Base-by-base conservation (phyloP, 1,140 invertebrate genomes). In the Harpegnathos saltator region DNA sequence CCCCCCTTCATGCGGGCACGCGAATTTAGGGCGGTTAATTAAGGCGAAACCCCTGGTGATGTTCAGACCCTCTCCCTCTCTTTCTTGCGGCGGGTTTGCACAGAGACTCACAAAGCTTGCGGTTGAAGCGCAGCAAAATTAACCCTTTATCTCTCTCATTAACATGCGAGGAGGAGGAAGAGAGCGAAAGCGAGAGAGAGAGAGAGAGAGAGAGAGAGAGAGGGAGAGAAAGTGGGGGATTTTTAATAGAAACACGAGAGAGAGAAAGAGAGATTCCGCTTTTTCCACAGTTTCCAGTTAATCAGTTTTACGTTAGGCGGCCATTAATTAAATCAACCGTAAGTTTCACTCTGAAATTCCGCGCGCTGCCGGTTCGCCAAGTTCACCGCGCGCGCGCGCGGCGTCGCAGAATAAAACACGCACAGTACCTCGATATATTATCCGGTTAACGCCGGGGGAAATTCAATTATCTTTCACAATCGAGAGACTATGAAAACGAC, bases 401-500 rank as follows among this genome's bases (percentile, higher is more conserved):
- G 38, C 38, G n/a, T n/a, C 7, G 38, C 29, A 33, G 0, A 44
- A 44, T 33, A 33, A 3, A 68, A 26, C 33, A 22, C 66, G 54
- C 29, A 44, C 61, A 26, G 26, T 2, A 1, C 11, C 38, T 77
- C 73, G 52, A 77, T 65, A 63, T 52, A n/a, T n/a, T n/a, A n/a
- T n/a, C n/a, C 52, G 52, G 38, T 63, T 54, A 77, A 52, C 33
- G 65, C n/a, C 62, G n/a, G n/a, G n/a, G n/a, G n/a, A 56, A 65
- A 71, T 80, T 14, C 65, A 80, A 80, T 80, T 80, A 80, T 80
- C 75, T 80, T 80, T 80, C 71, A 80, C 65, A 48, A 5, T 33
- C 22, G 0, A 50, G 19, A 22, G 52, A 44, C 52, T 24, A 69
- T 69, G 29, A 71, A 80, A 80, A 26, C 3, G 29, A 1, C 19